phyloP scores from a whole-genome alignment of 2,113 vertebrate genomes.

The Percina caprodes region DNA sequence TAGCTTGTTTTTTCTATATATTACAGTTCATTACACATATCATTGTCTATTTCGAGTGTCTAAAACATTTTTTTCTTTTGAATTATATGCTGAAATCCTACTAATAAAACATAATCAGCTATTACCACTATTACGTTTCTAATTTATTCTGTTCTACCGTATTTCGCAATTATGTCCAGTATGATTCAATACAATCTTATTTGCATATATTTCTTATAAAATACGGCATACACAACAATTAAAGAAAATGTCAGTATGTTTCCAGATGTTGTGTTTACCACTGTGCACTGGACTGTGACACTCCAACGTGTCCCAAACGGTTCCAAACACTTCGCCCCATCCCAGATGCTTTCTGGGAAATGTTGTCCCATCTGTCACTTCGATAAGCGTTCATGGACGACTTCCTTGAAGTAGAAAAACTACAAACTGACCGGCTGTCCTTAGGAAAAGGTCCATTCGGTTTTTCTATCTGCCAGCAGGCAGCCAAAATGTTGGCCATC shows the following conservation, averaged over 20 bases:
- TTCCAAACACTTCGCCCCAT: too few relatives aligned
- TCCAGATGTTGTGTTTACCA: neutral
- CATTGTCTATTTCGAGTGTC: neutral
- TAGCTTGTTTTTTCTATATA: neutral
- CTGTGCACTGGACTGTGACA: constrained; percentile 38
- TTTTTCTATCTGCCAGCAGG: neutral
- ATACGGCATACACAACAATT: neutral
- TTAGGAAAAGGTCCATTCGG: accelerated
- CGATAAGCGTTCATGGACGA: accelerated
- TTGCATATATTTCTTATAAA: neutral
- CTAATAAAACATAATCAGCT: neutral
- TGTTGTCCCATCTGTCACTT: neutral
- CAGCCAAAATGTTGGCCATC: constrained; percentile 60
- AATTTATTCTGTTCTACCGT: too few relatives aligned
- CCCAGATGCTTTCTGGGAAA: constrained; percentile 38
- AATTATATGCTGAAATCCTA: too few relatives aligned
- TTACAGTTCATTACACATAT: neutral
- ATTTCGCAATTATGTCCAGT: neutral
- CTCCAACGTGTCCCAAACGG: constrained; percentile 52
- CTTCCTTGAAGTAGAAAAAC: constrained; percentile 34
- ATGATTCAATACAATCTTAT: neutral
- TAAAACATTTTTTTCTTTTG: neutral
- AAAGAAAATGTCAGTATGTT: neutral
- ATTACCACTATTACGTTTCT: neutral
- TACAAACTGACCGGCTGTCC: constrained; percentile 32